Evolutionary conservation across 2,113 vertebrate species (phyloP).

Genomic region (Ictalurus punctatus): DNA sequence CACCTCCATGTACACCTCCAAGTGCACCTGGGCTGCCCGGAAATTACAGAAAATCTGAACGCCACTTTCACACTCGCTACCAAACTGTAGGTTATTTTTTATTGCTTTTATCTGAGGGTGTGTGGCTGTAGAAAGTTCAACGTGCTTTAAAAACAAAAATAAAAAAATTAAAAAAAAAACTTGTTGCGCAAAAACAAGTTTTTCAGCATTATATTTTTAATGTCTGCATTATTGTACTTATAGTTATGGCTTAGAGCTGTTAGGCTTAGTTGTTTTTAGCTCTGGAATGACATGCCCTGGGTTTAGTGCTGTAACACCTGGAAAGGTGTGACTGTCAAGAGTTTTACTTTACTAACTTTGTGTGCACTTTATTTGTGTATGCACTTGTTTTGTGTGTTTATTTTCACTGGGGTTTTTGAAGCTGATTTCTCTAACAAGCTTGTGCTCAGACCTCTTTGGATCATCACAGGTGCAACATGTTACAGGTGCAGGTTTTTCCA

Average conservation of each 20-base stretch:
- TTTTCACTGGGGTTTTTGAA: conserved; percentile 10
- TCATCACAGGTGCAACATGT: not conserved
- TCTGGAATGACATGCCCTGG: not conserved
- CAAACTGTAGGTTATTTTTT: not conserved
- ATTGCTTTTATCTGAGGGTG: not conserved
- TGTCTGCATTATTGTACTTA: too few relatives aligned
- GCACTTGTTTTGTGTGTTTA: conserved; percentile 24
- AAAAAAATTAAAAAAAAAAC: too few relatives aligned
- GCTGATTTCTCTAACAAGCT: not conserved
- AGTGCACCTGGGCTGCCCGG: conserved; percentile 33
- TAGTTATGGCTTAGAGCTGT: not conserved
- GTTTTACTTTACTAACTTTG: conserved; percentile 6
- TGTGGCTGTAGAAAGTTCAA: not conserved
- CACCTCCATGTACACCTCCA: conserved; percentile 74
- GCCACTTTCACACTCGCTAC: not conserved
- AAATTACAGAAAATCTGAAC: not conserved
- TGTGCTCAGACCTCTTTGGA: not conserved
- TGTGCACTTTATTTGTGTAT: conserved; percentile 52
- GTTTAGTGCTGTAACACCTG: not conserved
- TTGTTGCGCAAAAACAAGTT: not conserved
- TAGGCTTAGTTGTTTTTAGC: not conserved
- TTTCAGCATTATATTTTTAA: not conserved
- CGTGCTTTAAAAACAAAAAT: not conserved
- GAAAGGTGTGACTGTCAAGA: not conserved
- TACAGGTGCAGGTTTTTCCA: not conserved